A percentile compares a stretch with the other conserved stretches of the same genome.
Evolutionary conservation across 2,113 vertebrate species (phyloP).

Genomic region (Gnathonemus echidnorhynchus): DNA sequence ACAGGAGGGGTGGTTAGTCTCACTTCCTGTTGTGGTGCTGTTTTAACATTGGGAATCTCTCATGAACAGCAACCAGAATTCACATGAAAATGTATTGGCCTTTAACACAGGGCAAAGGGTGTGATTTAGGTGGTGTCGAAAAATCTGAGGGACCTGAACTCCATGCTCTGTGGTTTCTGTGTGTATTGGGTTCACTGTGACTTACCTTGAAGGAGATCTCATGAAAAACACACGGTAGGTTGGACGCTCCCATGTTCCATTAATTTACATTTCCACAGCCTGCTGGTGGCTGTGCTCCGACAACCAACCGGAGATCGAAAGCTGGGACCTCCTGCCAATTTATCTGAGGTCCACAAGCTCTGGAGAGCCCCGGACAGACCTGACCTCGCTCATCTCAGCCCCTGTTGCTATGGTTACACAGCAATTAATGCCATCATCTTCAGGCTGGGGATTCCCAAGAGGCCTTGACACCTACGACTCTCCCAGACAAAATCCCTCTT

Average conservation of each 20-base stretch:
- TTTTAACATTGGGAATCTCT: background rate
- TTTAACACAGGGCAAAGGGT: background rate
- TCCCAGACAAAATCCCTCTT: background rate
- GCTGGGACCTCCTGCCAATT: background rate
- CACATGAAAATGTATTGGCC: background rate
- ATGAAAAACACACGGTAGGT: background rate
- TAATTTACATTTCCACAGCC: background rate
- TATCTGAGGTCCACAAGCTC: background rate
- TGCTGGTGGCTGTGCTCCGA: background rate
- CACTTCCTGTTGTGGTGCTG: background rate
- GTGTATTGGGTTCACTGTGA: background rate
- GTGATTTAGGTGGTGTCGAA: background rate
- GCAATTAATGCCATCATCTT: background rate
- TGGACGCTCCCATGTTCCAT: background rate
- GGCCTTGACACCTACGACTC: background rate
- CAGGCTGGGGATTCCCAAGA: background rate
- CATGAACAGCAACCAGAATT: background rate
- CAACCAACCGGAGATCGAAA: background rate
- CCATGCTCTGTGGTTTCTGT: background rate
- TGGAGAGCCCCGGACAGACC: background rate
- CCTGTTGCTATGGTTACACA: constrained; percentile 9
- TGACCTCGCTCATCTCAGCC: background rate
- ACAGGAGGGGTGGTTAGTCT: background rate
- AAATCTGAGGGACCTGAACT: background rate
- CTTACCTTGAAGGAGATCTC: background rate